These are phyloP conservation scores for Paratilapia polleni DNA, from an alignment of 2,113 vertebrate genomes.

Conservation along the genomic window DNA sequence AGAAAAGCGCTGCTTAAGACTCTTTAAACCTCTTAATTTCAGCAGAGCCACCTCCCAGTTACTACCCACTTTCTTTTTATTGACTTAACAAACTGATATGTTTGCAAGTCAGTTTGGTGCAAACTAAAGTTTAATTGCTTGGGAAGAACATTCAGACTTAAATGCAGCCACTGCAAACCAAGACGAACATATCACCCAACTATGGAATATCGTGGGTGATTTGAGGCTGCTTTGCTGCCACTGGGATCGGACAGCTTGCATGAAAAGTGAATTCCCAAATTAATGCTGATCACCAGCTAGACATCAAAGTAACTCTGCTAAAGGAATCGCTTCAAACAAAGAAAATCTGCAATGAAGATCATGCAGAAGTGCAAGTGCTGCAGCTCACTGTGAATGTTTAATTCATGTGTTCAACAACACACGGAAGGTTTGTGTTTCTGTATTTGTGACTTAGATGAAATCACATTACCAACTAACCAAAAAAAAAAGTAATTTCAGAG, in stretches of 20 bases:
- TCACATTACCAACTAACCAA: neutral
- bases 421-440: neutral
- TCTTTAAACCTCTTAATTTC: neutral
- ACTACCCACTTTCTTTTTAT: neutral
- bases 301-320: constrained; percentile 3
- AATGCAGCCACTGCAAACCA: neutral
- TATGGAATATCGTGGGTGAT: neutral
- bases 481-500: neutral
- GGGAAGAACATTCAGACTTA: neutral
- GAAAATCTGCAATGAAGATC: neutral
- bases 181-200: neutral
- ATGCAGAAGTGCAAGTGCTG: too few species aligned
- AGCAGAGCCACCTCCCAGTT: neutral
- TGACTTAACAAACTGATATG: neutral
- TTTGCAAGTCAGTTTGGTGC: neutral
- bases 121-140: neutral
- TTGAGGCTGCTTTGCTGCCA: neutral
- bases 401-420: neutral
- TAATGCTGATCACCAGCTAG: neutral
- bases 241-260: neutral
- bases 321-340: neutral
- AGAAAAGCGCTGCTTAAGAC: neutral
- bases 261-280: neutral
- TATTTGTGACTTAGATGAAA: neutral
- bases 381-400: neutral